A percentile compares a stretch with the other conserved stretches of the same genome.
phyloP scores from a whole-genome alignment of 1,140 invertebrate genomes.

The Carposina sasakii region DNA sequence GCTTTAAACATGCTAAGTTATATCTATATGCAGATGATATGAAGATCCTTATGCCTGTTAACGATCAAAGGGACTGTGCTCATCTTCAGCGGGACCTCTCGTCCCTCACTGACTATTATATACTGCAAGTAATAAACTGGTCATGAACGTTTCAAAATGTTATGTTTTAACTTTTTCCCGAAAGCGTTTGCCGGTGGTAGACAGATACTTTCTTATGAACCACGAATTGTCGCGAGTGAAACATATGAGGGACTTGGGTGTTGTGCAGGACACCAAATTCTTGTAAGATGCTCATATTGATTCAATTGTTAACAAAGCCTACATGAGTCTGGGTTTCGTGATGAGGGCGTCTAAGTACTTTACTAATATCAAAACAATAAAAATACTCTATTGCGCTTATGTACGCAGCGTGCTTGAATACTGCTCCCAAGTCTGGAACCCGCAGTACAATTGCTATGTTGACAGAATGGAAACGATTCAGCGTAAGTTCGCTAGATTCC shows the following conservation, averaged over 20 bases:
- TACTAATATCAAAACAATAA: slow-evolving; percentile 3
- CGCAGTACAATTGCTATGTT: neutral
- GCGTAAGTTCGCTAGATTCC: slow-evolving; percentile 1
- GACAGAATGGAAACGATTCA: neutral
- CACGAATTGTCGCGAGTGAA: neutral
- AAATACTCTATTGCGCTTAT: slow-evolving; percentile 9
- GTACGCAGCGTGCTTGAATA: slow-evolving; percentile 1
- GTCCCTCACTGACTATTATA: neutral
- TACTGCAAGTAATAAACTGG: neutral
- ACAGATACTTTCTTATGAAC: neutral
- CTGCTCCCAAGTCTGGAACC: slow-evolving; percentile 8
- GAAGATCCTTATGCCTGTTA: slow-evolving; percentile 6
- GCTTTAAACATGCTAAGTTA: slow-evolving; percentile 10
- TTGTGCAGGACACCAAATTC: slow-evolving; percentile 4
- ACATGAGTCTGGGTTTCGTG: slow-evolving; percentile 1
- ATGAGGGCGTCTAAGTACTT: neutral
- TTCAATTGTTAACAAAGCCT: slow-evolving; percentile 2
- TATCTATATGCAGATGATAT: slow-evolving; percentile 15
- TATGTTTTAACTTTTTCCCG: slow-evolving; percentile 4
- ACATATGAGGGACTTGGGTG: neutral
- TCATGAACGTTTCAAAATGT: slow-evolving; percentile 5
- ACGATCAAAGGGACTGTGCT: neutral
- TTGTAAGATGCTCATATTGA: slow-evolving; percentile 1
- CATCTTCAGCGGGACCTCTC: neutral
- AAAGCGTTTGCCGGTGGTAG: neutral